A percentile compares a stretch with the other conserved stretches of the same genome.
Evolutionary conservation across 2,888 invertebrate genomes (phyloP).

Genomic region (Tuta absoluta): DNA sequence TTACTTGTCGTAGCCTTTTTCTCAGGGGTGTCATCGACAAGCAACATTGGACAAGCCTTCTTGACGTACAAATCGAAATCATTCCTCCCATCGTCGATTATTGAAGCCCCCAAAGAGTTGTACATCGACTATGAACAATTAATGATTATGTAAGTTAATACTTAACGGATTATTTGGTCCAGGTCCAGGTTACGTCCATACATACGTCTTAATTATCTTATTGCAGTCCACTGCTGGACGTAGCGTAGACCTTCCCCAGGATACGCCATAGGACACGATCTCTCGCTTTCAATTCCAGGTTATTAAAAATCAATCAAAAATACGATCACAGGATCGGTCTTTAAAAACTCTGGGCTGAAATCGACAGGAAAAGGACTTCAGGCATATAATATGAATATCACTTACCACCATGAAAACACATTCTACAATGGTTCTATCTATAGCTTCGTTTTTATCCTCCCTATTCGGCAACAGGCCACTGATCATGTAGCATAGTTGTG

Average conservation of each 20-base stretch:
- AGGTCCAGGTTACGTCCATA: no score
- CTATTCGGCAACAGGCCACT: slow-evolving; percentile 85
- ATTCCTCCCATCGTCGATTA: slow-evolving; percentile 84
- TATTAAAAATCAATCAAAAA: no score
- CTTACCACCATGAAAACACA: slow-evolving; percentile 85
- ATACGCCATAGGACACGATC: no score
- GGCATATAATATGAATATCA: slow-evolving; percentile 24
- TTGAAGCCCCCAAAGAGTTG: slow-evolving; percentile 91
- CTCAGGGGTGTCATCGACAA: slow-evolving; percentile 83
- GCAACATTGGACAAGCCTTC: slow-evolving; percentile 85
- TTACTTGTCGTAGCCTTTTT: slow-evolving; percentile 84
- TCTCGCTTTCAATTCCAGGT: no score
- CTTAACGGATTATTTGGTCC: no score
- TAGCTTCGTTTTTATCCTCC: slow-evolving; percentile 72
- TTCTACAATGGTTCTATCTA: slow-evolving; percentile 83
- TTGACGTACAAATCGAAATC: slow-evolving; percentile 92
- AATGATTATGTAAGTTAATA: no score
- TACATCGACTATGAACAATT: slow-evolving; percentile 84
- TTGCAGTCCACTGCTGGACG: no score
- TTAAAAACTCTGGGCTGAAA: no score
- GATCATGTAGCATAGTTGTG: slow-evolving; percentile 90
- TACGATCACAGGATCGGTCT: no score
- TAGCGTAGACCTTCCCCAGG: no score
- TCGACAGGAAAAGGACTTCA: no score
- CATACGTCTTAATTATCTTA: no score